Percentiles rank a stretch among this genome's conserved stretches.
Evolutionary conservation across 2,113 vertebrate species (phyloP).

Genomic region (Ahaetulla prasina): DNA sequence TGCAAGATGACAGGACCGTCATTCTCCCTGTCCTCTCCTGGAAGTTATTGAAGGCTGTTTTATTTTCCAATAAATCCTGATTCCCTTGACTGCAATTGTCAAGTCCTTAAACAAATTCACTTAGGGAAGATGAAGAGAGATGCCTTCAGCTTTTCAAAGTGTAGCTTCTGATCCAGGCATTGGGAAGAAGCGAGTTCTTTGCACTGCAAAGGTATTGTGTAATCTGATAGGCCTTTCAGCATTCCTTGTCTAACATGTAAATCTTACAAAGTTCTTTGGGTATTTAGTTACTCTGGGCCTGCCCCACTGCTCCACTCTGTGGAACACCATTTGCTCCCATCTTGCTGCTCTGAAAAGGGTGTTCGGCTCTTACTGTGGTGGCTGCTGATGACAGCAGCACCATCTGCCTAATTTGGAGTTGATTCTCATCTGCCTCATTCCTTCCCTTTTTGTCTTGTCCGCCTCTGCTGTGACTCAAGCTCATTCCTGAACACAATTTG

Average conservation of each 20-base stretch:
- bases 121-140: slow-evolving; percentile 44
- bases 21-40: background rate
- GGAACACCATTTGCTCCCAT: accelerated
- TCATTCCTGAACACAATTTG: background rate
- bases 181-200: background rate
- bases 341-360: background rate
- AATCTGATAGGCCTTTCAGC: slow-evolving; percentile 6
- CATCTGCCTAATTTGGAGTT: background rate
- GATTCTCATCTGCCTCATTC: background rate
- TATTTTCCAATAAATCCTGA: slow-evolving; percentile 35
- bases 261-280: slow-evolving; percentile 16
- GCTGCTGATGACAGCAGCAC: background rate
- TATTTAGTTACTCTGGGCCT: slow-evolving; percentile 2
- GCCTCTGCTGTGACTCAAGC: background rate
- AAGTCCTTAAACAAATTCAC: slow-evolving; percentile 47
- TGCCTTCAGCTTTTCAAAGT: slow-evolving; percentile 36
- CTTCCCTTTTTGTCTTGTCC: background rate
- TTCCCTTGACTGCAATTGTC: slow-evolving; percentile 39
- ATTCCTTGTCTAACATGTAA: slow-evolving; percentile 9
- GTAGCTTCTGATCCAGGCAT: slow-evolving; percentile 38
- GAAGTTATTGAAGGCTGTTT: slow-evolving; percentile 36
- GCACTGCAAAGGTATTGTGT: background rate
- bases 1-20: background rate
- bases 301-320: background rate
- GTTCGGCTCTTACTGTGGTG: background rate